Conservation (phyloP, 2,113 vertebrate genomes). For the Dissostichus mawsoni region DNA sequence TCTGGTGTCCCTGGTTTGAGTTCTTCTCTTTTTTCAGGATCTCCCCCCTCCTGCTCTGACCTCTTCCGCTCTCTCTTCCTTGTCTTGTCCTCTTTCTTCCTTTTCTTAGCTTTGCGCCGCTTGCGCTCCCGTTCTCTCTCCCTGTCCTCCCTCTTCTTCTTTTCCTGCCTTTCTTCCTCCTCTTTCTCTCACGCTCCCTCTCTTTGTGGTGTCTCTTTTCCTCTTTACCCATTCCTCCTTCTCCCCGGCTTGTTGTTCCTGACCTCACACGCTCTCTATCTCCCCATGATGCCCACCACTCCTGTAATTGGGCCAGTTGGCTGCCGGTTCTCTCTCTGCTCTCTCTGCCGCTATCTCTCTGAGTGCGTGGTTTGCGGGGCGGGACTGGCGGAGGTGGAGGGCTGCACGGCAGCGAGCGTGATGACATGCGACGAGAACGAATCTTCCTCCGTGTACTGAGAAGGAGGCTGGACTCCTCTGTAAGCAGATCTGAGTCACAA, state of each 20-base stretch:
- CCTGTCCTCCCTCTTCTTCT: conserved; percentile 83
- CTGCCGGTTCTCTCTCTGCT: conserved; percentile 76
- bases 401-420: conserved; percentile 83
- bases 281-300: conserved; percentile 86
- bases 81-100: conserved; percentile 81
- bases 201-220: conserved; percentile 83
- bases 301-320: conserved; percentile 84
- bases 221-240: conserved; percentile 56
- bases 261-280: conserved; percentile 76
- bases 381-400: conserved; percentile 85
- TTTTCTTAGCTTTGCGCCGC: conserved; percentile 83
- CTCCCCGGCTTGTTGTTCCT: conserved; percentile 30
- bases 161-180: conserved; percentile 84
- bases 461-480: conserved; percentile 85
- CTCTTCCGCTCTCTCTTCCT: conserved; percentile 76
- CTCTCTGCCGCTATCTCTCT: conserved; percentile 73
- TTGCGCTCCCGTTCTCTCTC: conserved; percentile 83
- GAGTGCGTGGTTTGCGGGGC: conserved; percentile 82
- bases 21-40: conserved; percentile 77
- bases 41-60: conserved; percentile 78
- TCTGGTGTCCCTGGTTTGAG: conserved; percentile 77
- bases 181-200: conserved; percentile 80
- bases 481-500: conserved; percentile 82
- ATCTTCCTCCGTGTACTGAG: conserved; percentile 77
- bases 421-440: conserved; percentile 80